These are phyloP conservation scores for Actinemys pallida DNA, from an alignment of 2,113 vertebrate species.

Conservation along the genomic window DNA sequence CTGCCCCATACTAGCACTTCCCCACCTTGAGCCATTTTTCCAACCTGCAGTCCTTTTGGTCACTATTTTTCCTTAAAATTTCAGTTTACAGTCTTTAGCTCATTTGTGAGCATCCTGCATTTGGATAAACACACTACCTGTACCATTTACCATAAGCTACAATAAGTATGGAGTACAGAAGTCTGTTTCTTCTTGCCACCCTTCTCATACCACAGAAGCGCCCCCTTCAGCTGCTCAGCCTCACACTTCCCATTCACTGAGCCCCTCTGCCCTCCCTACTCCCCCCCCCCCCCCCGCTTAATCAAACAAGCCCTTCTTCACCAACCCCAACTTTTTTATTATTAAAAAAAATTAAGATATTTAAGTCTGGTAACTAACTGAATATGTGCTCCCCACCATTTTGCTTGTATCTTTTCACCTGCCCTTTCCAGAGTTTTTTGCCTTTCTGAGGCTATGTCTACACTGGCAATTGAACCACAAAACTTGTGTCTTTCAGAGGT, in stretches of 20 bases:
- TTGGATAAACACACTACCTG: neutral
- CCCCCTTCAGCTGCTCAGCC: neutral
- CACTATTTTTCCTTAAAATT: neutral
- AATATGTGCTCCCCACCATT: neutral
- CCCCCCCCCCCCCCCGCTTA: no score
- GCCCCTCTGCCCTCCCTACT: fast-evolving
- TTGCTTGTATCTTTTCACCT: neutral
- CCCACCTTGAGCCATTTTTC: neutral
- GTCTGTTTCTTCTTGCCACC: neutral
- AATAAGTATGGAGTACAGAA: neutral
- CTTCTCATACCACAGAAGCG: no score
- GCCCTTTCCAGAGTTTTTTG: neutral
- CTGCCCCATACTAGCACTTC: neutral
- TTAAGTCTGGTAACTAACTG: neutral
- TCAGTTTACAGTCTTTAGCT: neutral
- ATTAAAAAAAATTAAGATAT: neutral
- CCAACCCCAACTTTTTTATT: no score
- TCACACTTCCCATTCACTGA: neutral
- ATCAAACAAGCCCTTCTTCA: no score
- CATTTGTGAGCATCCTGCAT: neutral
- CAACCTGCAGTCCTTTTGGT: neutral
- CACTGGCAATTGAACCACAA: no score
- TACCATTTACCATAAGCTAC: neutral
- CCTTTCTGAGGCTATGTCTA: no score
- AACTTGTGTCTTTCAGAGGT: no score